Evolutionary conservation across 2,797 vertebrate species (phyloP), one percentile per base, ranked within the genome.

Genomic region (Paguma larvata): DNA sequence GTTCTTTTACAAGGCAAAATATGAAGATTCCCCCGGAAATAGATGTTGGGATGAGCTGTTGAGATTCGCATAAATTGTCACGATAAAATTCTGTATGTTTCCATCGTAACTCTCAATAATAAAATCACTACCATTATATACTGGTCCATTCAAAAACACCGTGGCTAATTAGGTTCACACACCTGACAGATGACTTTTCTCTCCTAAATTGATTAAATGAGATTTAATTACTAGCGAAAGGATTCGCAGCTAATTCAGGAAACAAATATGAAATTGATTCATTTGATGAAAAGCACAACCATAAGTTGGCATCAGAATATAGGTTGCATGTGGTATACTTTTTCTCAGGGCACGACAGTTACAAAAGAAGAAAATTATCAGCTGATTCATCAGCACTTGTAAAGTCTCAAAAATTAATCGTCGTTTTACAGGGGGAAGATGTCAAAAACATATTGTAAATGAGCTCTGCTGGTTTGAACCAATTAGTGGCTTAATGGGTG

Each of bases 161-260:
- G 32, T 78, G 78, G 67, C 34, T 95, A 92, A 95, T 92, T 65
- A 95, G 77, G 70, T 59, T 84, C 95, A 79, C 89, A 97, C 97
- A 97, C 97, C 98, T 98, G 97, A 97, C 97, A 97, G 95, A 97
- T 98, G 98, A 78, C 73, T 96, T 94, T 95, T 94, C 91, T 92
- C 94, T 94, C 85, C 89, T 79, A 97, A 97, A 97, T 91, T 96
- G 95, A 94, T 92, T 96, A 96, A 97, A 94, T 65, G 82, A 91
- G 53, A 92, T 95, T 92, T 97, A 94, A 96, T 97, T 96, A 79
- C 91, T 44, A 51, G 72, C 85, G 75, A 85, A 91, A 92, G 88
- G 97, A 90, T 92, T 72, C 78, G 7, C 23, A 38, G 63, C 51
- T 94, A 94, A 95, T 96, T 97, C 75, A 62, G 78, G 65, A 80